phyloP scores from a whole-genome alignment of 2,797 vertebrate species.

The Uromys caudimaculatus region DNA sequence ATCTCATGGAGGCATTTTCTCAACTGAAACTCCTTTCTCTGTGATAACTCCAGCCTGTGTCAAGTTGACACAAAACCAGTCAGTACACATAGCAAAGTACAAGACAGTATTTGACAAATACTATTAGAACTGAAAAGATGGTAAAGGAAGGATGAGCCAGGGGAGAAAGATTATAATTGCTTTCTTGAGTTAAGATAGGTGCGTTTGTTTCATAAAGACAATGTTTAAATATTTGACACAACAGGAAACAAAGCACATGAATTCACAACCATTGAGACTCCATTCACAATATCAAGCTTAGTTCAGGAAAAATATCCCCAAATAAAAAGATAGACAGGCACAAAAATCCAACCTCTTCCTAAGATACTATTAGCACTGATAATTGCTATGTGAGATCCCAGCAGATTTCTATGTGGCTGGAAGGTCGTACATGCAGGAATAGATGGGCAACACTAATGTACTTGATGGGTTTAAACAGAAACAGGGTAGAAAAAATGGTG shows the following conservation, averaged over 20 bases:
- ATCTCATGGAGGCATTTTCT: too few species aligned
- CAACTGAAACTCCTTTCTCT: too few species aligned
- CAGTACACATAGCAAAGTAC: not conserved
- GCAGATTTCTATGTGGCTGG: not conserved
- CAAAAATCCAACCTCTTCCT: not conserved
- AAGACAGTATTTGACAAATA: not conserved
- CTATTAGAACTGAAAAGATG: not conserved
- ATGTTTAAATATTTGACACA: slow-evolving; percentile 25
- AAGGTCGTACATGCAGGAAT: not conserved
- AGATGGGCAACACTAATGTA: too few species aligned
- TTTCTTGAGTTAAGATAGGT: not conserved
- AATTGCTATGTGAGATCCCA: not conserved
- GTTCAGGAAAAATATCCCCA: not conserved
- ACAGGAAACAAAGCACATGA: not conserved
- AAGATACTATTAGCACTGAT: not conserved
- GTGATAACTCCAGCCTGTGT: too few species aligned
- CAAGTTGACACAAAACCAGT: too few species aligned
- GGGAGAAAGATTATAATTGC: not conserved
- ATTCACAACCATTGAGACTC: not conserved
- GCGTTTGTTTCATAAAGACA: not conserved
- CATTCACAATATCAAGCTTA: not conserved
- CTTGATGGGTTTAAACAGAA: not conserved
- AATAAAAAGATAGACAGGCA: too few species aligned
- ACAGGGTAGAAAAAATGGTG: not conserved
- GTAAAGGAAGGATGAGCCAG: not conserved